Conservation (phyloP, 2,888 invertebrate genomes). For the Hoplodrina ambigua region DNA sequence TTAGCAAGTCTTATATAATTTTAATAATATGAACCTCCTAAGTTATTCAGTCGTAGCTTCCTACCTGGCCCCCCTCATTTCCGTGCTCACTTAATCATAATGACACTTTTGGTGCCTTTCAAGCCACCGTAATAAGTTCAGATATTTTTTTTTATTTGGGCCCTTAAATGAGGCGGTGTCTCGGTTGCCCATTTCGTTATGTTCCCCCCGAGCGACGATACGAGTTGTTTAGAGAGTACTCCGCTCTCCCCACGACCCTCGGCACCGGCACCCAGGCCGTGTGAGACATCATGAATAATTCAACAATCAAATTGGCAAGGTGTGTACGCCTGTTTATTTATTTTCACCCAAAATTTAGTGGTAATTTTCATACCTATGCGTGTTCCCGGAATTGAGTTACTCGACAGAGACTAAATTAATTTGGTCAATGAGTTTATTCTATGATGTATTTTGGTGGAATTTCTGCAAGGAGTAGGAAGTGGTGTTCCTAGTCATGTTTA, state of each 20-base stretch:
- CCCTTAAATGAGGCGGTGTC: conserved; percentile 77
- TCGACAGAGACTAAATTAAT: conserved; percentile 64
- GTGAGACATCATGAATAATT: conserved; percentile 89
- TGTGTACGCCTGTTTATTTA: conserved; percentile 87
- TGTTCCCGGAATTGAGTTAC: conserved; percentile 61
- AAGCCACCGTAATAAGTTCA: conserved; percentile 72
- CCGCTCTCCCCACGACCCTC: conserved; percentile 68
- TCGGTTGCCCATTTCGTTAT: conserved; percentile 84
- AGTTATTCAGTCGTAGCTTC: conserved; percentile 49
- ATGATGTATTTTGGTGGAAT: background rate
- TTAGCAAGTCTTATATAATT: conserved; percentile 35
- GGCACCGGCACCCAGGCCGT: conserved; percentile 66
- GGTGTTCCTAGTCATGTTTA: background rate
- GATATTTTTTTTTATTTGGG: conserved; percentile 76
- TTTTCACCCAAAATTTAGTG: conserved; percentile 82
- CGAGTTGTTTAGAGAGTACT: conserved; percentile 78
- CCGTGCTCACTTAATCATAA: conserved; percentile 70
- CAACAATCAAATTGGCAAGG: conserved; percentile 89
- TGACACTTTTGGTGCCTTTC: conserved; percentile 68
- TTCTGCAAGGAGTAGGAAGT: background rate
- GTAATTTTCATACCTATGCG: conserved; percentile 79
- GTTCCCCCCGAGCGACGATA: conserved; percentile 76
- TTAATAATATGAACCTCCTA: conserved; percentile 41
- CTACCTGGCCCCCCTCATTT: conserved; percentile 62
- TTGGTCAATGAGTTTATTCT: conserved; percentile 40